Percentiles rank a stretch among this genome's conserved stretches.
These are phyloP conservation scores for Macroramphosus scolopax DNA, from an alignment of 2,797 vertebrate genomes.

Conservation along the genomic window DNA sequence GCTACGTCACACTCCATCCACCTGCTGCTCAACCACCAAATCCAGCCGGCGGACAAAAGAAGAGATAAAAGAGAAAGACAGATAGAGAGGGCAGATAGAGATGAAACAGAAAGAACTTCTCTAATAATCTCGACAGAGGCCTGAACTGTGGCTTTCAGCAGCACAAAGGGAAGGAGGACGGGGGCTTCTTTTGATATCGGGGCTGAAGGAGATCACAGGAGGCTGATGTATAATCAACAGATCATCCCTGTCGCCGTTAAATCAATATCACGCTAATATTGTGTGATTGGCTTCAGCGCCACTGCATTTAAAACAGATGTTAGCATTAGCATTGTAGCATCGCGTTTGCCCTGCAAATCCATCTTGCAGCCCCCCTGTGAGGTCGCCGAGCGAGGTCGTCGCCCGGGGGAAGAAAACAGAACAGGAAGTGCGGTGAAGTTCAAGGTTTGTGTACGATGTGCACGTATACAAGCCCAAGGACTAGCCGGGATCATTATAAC, in stretches of 20 bases:
- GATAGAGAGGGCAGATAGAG: constrained; percentile 42
- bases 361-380: too few relatives aligned
- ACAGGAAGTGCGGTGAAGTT: too few relatives aligned
- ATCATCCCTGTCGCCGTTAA: too few relatives aligned
- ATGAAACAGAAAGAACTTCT: constrained; percentile 50
- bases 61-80: constrained; percentile 42
- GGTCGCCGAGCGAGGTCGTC: too few relatives aligned
- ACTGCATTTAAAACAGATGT: too few relatives aligned
- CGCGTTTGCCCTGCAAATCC: too few relatives aligned
- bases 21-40: constrained; percentile 51
- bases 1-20: constrained; percentile 57
- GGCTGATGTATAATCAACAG: too few relatives aligned
- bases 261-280: too few relatives aligned
- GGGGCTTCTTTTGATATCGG: constrained; percentile 26
- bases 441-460: too few relatives aligned
- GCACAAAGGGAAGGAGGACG: constrained; percentile 29
- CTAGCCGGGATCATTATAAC: constrained; percentile 56
- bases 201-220: constrained; percentile 10
- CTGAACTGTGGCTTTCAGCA: constrained; percentile 42
- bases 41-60: constrained; percentile 52
- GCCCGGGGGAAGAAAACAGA: too few relatives aligned
- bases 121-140: constrained; percentile 62
- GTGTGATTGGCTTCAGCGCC: too few relatives aligned
- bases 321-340: too few relatives aligned
- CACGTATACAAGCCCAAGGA: constrained; percentile 32